phyloP scores from a whole-genome alignment of 1,140 invertebrate genomes.

The Aphaenogaster rudis region DNA sequence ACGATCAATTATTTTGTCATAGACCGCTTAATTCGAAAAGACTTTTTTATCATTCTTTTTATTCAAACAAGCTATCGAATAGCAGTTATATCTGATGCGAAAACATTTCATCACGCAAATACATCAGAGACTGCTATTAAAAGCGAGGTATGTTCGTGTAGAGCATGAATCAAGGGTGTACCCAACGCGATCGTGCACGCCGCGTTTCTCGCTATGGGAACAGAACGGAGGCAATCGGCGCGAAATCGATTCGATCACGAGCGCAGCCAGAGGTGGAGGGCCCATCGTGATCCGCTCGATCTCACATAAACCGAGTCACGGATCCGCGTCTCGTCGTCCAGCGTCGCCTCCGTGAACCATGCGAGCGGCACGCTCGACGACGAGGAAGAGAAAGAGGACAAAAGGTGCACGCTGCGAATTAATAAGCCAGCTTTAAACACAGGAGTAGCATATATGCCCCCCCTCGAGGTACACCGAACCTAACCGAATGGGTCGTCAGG shows the following conservation, averaged over 20 bases:
- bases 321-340: slow-evolving; percentile 43
- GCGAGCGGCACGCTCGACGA: neutral
- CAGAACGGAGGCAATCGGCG: slow-evolving; percentile 70
- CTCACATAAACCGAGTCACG: slow-evolving; percentile 72
- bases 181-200: slow-evolving; percentile 62
- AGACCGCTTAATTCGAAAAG: neutral
- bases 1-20: neutral
- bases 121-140: slow-evolving; percentile 8
- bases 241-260: slow-evolving; percentile 78
- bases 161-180: slow-evolving; percentile 35
- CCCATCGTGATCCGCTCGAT: slow-evolving; percentile 69
- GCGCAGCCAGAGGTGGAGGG: slow-evolving; percentile 52
- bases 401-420: slow-evolving; percentile 84
- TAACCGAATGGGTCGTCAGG: slow-evolving; percentile 72
- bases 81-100: neutral
- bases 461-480: slow-evolving; percentile 80
- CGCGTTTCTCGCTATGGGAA: slow-evolving; percentile 66
- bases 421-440: slow-evolving; percentile 83
- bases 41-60: neutral
- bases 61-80: neutral
- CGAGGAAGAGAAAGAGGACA: slow-evolving; percentile 51
- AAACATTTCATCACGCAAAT: slow-evolving; percentile 11
- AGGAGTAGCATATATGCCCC: slow-evolving; percentile 61
- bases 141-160: slow-evolving; percentile 19
- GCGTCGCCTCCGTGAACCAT: slow-evolving; percentile 37